Percentiles rank a stretch among this genome's conserved stretches.
Evolutionary conservation across 2,888 invertebrate genomes (phyloP).

Genomic region (Sesia apiformis): DNA sequence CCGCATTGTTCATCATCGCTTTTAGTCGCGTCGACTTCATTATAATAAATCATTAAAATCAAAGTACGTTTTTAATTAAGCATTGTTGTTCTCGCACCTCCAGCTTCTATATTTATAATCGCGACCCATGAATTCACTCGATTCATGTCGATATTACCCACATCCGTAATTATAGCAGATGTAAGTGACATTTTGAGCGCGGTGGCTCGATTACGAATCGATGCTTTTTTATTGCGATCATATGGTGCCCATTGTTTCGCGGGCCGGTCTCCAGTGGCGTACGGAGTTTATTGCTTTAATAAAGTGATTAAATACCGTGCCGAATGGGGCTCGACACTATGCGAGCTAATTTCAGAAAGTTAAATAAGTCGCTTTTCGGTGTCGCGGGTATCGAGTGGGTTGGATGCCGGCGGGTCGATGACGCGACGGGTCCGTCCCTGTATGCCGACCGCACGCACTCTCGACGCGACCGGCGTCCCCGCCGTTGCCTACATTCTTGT

Average conservation of each 20-base stretch:
- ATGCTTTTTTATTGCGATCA: slow-evolving; percentile 54
- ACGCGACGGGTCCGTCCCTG: not conserved
- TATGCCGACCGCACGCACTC: too few species aligned
- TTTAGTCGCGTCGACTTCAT: slow-evolving; percentile 23
- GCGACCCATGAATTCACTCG: slow-evolving; percentile 24
- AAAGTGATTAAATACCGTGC: slow-evolving; percentile 60
- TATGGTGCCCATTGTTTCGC: slow-evolving; percentile 46
- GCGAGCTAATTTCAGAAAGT: slow-evolving; percentile 51
- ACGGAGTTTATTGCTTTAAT: slow-evolving; percentile 49
- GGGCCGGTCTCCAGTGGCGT: slow-evolving; percentile 30
- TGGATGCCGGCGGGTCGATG: not conserved
- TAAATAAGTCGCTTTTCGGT: slow-evolving; percentile 9
- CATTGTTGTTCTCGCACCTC: slow-evolving; percentile 35
- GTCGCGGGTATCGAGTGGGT: not conserved
- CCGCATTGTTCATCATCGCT: slow-evolving; percentile 5
- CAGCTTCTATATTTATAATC: slow-evolving; percentile 16
- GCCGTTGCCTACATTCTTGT: not conserved
- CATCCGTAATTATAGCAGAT: slow-evolving; percentile 36
- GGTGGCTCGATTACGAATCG: slow-evolving; percentile 38
- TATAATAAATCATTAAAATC: slow-evolving; percentile 34
- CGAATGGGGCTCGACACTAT: slow-evolving; percentile 38
- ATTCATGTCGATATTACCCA: slow-evolving; percentile 35
- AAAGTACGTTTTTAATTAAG: slow-evolving; percentile 41
- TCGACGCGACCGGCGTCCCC: too few species aligned
- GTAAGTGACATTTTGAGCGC: slow-evolving; percentile 29